Evolutionary conservation across 2,888 invertebrate species (phyloP).

Genomic region (Deilephila elpenor): DNA sequence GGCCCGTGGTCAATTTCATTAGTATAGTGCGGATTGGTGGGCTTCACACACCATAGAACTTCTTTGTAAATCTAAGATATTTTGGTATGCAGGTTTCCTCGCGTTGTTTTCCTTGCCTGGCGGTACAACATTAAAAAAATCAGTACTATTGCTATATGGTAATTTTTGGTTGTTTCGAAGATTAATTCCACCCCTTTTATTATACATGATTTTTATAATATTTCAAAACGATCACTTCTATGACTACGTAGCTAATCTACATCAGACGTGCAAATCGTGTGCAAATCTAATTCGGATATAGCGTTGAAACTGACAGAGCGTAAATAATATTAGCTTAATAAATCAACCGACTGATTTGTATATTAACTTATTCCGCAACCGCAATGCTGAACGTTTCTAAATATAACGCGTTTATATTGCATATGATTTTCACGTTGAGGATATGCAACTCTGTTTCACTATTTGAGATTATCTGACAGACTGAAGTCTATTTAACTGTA

Average conservation of each 20-base stretch:
- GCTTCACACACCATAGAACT: neutral
- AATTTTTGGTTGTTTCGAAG: no score
- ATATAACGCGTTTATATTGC: neutral
- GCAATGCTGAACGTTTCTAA: neutral
- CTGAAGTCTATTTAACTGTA: no score
- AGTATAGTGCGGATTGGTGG: neutral
- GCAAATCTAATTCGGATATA: neutral
- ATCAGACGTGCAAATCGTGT: neutral
- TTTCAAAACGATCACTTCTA: neutral
- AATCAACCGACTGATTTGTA: neutral
- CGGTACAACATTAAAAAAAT: no score
- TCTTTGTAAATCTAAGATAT: neutral
- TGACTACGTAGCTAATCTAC: neutral
- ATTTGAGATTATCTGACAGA: neutral
- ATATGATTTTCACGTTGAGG: neutral
- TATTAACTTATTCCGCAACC: conserved; percentile 6
- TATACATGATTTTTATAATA: neutral
- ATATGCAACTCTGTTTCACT: neutral
- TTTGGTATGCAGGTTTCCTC: neutral
- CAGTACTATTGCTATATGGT: no score
- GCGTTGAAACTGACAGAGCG: neutral
- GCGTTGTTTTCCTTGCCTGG: no score
- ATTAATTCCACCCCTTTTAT: no score
- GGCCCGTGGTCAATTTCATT: neutral
- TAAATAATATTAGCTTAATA: neutral